phyloP scores from a whole-genome alignment of 2,113 vertebrate genomes.

The Chinchilla lanigera region DNA sequence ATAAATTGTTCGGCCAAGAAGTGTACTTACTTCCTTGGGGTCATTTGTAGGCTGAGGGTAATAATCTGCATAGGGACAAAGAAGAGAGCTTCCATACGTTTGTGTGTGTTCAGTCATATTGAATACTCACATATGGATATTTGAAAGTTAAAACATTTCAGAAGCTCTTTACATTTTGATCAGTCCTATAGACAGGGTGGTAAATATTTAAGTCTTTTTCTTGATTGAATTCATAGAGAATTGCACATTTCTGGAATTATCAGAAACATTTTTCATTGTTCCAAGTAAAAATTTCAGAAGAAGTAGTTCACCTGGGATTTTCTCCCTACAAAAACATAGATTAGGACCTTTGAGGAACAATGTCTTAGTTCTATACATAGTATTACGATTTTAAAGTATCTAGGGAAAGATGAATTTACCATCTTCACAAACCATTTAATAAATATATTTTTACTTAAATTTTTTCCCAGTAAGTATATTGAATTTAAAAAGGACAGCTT shows the following conservation, averaged over 20 bases:
- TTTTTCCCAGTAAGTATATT: not conserved
- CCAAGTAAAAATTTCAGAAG: not conserved
- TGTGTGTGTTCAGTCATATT: not conserved
- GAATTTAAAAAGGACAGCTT: not conserved
- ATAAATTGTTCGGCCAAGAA: slow-evolving; percentile 90
- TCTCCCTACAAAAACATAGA: not conserved
- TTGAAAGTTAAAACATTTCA: slow-evolving; percentile 23
- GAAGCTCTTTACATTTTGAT: slow-evolving; percentile 41
- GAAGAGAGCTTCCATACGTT: not conserved
- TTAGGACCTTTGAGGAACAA: not conserved
- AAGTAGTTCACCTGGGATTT: not conserved
- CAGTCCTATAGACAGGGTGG: not conserved
- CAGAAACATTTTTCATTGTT: not conserved
- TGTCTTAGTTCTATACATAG: not conserved
- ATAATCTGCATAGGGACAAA: slow-evolving; percentile 75
- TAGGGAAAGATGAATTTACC: not conserved
- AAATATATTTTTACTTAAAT: not conserved
- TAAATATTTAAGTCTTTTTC: not conserved
- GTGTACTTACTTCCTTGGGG: slow-evolving; percentile 87
- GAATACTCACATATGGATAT: not conserved
- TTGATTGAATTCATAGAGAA: not conserved
- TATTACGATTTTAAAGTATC: not conserved
- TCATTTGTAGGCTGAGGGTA: slow-evolving; percentile 83
- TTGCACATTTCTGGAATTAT: not conserved
- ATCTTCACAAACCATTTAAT: slow-evolving; percentile 5